These are phyloP conservation scores for Coregonus clupeaformis DNA, from an alignment of 2,113 vertebrate genomes.

Conservation along the genomic window DNA sequence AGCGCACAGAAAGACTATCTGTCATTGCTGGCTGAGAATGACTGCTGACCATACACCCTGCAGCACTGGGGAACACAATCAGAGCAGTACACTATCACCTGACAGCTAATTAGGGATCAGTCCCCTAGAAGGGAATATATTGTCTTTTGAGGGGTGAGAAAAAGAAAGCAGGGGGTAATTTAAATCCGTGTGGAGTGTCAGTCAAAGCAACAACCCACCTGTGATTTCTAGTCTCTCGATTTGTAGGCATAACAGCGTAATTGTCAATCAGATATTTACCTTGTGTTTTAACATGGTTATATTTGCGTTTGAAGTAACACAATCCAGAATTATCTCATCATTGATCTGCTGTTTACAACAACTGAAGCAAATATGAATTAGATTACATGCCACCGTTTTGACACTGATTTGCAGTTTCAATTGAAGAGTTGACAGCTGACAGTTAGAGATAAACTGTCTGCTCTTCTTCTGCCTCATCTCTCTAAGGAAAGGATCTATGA, in stretches of 20 bases:
- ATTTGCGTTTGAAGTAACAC: too few relatives aligned
- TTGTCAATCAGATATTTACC: neutral
- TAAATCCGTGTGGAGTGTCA: conserved; percentile 69
- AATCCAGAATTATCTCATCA: too few relatives aligned
- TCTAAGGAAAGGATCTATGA: conserved; percentile 12
- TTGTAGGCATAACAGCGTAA: neutral
- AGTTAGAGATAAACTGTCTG: neutral
- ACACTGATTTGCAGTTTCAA: neutral
- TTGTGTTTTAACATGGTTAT: neutral
- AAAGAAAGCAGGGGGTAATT: conserved; percentile 63
- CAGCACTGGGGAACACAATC: conserved; percentile 61
- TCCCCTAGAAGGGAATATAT: conserved; percentile 70
- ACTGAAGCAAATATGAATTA: neutral
- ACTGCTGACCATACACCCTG: conserved; percentile 69
- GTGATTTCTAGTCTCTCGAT: conserved; percentile 8
- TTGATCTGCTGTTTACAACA: too few relatives aligned
- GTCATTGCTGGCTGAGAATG: conserved; percentile 64
- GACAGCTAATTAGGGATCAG: conserved; percentile 77
- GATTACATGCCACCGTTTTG: neutral
- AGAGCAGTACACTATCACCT: conserved; percentile 67
- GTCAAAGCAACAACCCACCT: conserved; percentile 66
- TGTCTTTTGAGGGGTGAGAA: conserved; percentile 68
- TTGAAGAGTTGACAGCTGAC: conserved; percentile 8
- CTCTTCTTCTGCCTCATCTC: neutral
- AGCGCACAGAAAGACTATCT: conserved; percentile 53